Conservation (phyloP, 2,888 invertebrate species). For the Gortyna flavago region DNA sequence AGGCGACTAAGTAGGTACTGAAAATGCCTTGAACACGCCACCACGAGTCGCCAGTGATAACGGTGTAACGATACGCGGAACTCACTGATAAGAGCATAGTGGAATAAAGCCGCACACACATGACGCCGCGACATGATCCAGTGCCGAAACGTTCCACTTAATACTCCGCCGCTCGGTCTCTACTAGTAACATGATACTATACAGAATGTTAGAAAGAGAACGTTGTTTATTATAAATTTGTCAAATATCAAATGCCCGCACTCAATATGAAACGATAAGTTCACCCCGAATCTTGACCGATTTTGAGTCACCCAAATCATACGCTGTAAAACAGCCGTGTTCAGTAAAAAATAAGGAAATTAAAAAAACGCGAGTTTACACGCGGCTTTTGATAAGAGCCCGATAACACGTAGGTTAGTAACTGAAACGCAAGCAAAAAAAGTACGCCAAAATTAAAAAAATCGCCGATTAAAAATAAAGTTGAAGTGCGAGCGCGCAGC, state of each 20-base stretch:
- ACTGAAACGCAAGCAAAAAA: slow-evolving; percentile 73
- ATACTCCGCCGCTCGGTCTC: slow-evolving; percentile 7
- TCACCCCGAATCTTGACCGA: not conserved
- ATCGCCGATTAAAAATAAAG: slow-evolving; percentile 51
- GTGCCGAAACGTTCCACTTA: slow-evolving; percentile 43
- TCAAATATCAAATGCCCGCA: slow-evolving; percentile 11
- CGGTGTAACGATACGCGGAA: slow-evolving; percentile 64
- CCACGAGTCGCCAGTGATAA: slow-evolving; percentile 66
- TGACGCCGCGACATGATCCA: slow-evolving; percentile 47
- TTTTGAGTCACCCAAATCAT: not conserved
- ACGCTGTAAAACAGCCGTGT: not conserved
- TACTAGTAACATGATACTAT: slow-evolving; percentile 32
- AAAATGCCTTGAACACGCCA: slow-evolving; percentile 64
- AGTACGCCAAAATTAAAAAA: slow-evolving; percentile 52
- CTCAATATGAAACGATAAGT: slow-evolving; percentile 2
- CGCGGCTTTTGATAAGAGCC: slow-evolving; percentile 70
- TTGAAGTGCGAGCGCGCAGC: slow-evolving; percentile 73
- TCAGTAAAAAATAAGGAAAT: not conserved
- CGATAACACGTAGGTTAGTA: slow-evolving; percentile 64
- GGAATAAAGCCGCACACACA: slow-evolving; percentile 46
- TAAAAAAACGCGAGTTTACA: slow-evolving; percentile 41
- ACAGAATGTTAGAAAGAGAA: slow-evolving; percentile 37
- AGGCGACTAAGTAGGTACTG: slow-evolving; percentile 49
- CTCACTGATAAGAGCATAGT: slow-evolving; percentile 65
- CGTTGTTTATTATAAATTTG: slow-evolving; percentile 12